Base-by-base conservation (phyloP, 2,888 invertebrate genomes). In the Eupithecia vulgata region DNA sequence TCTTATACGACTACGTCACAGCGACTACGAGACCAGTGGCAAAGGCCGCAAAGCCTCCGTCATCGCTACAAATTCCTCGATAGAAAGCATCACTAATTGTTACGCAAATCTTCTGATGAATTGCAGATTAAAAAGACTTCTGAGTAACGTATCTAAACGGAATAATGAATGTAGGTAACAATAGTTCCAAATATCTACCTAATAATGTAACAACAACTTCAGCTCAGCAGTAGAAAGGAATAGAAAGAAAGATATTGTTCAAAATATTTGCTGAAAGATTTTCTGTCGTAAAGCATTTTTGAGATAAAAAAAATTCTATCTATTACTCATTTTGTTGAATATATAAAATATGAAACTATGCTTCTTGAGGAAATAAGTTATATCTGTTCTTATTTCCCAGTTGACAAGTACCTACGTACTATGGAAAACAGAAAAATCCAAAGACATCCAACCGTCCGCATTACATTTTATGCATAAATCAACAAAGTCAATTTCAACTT, bases 51-150 rank as follows among this genome's bases (percentile, higher is more conserved):
- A 15, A 59, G 13, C 37, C 37, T 48, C 57, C 57, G 57, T 57
- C 57, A 5, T 12, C 25, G 52, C 48, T 70, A 72, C 70, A 67
- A 72, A 73, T 64, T 64, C 64, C 70, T 70, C 25, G 12, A 74
- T 76, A 79, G 79, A 79, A 79, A 79, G 79, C 78, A 62, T 79
- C 6, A 77, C 78, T 78, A 79, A 79, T 79, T 77, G 76, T 78
- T 78, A 78, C 78, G 78, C 78, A 79, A 78, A 79, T 74, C 67
- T n/a, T 34, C 62, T 71, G 66, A 76, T 76, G 75, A 78, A 74
- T 77, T 70, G 71, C 67, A 69, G 67, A 76, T 69, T 71, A 72
- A 68, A 73, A 35, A 17, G n/a, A 61, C 59, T 37, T 61, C 62
- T 42, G 13, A 37, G 59, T 25, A 57, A 57, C 57, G 30, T 42